Percentiles rank a stretch among this genome's conserved stretches.
Evolutionary conservation across 1,140 invertebrate species (phyloP).

Genomic region (Aradophagus sp.): DNA sequence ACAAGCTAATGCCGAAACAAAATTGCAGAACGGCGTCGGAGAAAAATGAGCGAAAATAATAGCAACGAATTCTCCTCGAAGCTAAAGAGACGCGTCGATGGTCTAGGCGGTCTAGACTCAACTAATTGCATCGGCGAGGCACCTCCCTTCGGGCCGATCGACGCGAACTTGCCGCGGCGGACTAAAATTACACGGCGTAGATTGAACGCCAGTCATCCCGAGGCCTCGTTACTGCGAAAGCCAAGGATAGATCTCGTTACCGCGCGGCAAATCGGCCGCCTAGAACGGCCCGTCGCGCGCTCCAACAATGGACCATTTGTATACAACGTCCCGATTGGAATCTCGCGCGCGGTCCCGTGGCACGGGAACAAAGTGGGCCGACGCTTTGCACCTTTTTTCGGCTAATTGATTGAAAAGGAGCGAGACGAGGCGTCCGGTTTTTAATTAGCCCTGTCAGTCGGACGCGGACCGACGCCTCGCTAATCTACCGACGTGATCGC

Average conservation of each 20-base stretch:
- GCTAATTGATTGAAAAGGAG: slow-evolving; percentile 40
- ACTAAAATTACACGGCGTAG: slow-evolving; percentile 39
- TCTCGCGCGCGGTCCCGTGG: slow-evolving; percentile 3
- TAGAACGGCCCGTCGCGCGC: slow-evolving; percentile 21
- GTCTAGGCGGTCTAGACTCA: too few relatives aligned
- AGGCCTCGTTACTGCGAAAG: slow-evolving; percentile 18
- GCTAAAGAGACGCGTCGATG: too few relatives aligned
- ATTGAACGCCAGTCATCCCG: slow-evolving; percentile 42
- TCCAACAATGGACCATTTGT: slow-evolving; percentile 45
- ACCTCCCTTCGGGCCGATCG: too few relatives aligned
- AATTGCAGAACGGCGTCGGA: too few relatives aligned
- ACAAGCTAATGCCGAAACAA: too few relatives aligned
- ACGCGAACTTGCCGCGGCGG: too few relatives aligned
- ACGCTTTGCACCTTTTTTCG: background rate
- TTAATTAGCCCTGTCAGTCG: slow-evolving; percentile 49
- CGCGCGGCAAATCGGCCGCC: too few relatives aligned
- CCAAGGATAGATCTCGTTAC: too few relatives aligned
- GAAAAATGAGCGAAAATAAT: too few relatives aligned
- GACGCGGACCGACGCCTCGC: slow-evolving; percentile 29
- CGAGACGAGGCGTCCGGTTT: slow-evolving; percentile 6
- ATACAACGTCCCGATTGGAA: slow-evolving; percentile 26
- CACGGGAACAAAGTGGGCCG: slow-evolving; percentile 5
- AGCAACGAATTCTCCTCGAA: too few relatives aligned
- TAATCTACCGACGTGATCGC: slow-evolving; percentile 48
- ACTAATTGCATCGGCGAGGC: too few relatives aligned